Base-by-base conservation (phyloP, 2,113 vertebrate genomes). In the Anoura caudifer region DNA sequence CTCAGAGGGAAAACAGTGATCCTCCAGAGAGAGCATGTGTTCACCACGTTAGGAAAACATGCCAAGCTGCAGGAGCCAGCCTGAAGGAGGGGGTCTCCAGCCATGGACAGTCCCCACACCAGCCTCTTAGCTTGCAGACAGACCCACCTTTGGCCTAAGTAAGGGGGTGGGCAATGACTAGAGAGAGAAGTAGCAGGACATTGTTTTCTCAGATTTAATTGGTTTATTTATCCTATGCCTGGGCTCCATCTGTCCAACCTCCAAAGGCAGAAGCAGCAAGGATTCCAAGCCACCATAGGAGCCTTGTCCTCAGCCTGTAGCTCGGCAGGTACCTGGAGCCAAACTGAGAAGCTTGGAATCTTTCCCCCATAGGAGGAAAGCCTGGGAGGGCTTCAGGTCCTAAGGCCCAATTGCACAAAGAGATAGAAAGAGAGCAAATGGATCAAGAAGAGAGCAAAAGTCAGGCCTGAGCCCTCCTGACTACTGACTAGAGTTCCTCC, bases 41-140 rank as follows among this genome's bases (percentile, higher is more conserved):
- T 99, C 99, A 98, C 99, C 99, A 99, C 98, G 99, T 99, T 99
- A 99, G 88, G 98, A 99, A 98, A 99, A 99, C 98, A 99, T 91
- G 91, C 95, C 97, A 31, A 20, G 61, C 98, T 92, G 96, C 98
- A 97, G 95, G 97, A 95, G 93, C 97, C 94, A 96, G 96, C 95
- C 98, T 96, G 94, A 96, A 15, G 28, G 95, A 98, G 95, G 98
- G 92, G 96, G 87, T 96, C 93, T 93, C 20, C 33, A 92, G 77
- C 65, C 94, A 43, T n/a, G 26, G 87, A 72, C 72, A 91, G 87
- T 97, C 96, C 88, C 92, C 96, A 96, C 76, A 63, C 86, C 73
- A 93, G 91, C 94, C 95, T 2, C 36, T 50, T 59, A 91, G 73
- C 45, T 86, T 28, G n/a, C 91, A 96, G 91, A 87, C 93, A 91